Percentiles rank a stretch among this genome's conserved stretches.
Evolutionary conservation across 2,113 vertebrate genomes (phyloP).

Genomic region (Callopanchax toddi): DNA sequence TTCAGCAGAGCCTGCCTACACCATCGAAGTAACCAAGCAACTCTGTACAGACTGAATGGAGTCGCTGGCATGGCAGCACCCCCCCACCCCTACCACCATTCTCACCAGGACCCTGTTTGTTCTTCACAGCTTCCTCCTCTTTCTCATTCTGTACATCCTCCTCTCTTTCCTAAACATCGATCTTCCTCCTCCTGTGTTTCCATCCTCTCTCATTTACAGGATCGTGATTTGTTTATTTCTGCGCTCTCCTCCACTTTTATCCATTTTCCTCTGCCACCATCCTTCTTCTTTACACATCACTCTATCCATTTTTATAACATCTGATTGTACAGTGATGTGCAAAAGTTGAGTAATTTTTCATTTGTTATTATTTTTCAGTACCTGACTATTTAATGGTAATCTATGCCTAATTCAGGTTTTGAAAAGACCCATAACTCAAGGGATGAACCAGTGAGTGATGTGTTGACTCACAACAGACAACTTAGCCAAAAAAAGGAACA

Average conservation of each 20-base stretch:
- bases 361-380: neutral
- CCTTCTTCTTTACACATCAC: too few relatives aligned
- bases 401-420: too few relatives aligned
- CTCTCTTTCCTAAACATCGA: conserved; percentile 10
- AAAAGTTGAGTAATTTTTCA: neutral
- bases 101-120: conserved; percentile 42
- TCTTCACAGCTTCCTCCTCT: conserved; percentile 58
- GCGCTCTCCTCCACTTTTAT: neutral
- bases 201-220: neutral
- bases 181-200: conserved; percentile 1
- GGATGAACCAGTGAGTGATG: too few relatives aligned
- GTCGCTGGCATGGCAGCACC: conserved; percentile 51
- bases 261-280: neutral
- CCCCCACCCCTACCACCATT: neutral
- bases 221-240: too few relatives aligned
- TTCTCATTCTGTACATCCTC: conserved; percentile 54
- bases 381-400: neutral
- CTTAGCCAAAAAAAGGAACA: too few relatives aligned
- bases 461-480: too few relatives aligned
- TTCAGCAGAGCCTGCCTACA: conserved; percentile 69
- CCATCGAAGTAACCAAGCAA: conserved; percentile 75
- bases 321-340: neutral
- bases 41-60: conserved; percentile 67
- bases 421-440: too few relatives aligned
- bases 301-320: too few relatives aligned